phyloP scores from a whole-genome alignment of 2,888 invertebrate species.

The Carpatolechia fugitivella region DNA sequence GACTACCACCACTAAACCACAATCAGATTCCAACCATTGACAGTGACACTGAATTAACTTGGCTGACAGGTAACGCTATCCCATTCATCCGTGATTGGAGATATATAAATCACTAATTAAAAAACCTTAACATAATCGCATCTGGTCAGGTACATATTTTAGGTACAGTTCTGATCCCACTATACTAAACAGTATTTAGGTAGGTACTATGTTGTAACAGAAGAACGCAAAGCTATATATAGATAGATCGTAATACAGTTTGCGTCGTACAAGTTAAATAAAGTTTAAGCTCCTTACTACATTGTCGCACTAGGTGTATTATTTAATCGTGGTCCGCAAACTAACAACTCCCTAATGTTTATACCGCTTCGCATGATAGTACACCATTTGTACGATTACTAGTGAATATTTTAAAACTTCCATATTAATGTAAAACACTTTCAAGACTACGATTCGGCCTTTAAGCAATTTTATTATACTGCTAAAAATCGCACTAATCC shows the following conservation, averaged over 20 bases:
- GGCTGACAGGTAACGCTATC: no score
- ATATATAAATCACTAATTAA: no score
- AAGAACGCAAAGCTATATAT: no score
- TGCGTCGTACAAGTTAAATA: slow-evolving; percentile 3
- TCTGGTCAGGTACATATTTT: no score
- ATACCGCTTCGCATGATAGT: slow-evolving; percentile 9
- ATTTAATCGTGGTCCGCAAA: slow-evolving; percentile 6
- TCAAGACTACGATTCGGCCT: background rate
- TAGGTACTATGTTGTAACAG: no score
- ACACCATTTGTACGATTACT: slow-evolving; percentile 4
- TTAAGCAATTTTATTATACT: background rate
- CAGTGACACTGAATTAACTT: background rate
- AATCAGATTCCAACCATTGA: background rate
- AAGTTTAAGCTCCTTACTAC: background rate
- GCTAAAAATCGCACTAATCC: background rate
- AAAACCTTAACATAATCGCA: no score
- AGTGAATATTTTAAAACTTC: background rate
- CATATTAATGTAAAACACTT: no score
- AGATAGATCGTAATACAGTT: background rate
- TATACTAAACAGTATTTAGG: no score
- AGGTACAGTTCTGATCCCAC: no score
- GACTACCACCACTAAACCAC: background rate
- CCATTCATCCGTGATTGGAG: no score
- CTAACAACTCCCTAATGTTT: slow-evolving; percentile 4
- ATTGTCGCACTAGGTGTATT: background rate